Evolutionary conservation across 2,888 invertebrate species (phyloP).

Genomic region (Odontothrips loti): DNA sequence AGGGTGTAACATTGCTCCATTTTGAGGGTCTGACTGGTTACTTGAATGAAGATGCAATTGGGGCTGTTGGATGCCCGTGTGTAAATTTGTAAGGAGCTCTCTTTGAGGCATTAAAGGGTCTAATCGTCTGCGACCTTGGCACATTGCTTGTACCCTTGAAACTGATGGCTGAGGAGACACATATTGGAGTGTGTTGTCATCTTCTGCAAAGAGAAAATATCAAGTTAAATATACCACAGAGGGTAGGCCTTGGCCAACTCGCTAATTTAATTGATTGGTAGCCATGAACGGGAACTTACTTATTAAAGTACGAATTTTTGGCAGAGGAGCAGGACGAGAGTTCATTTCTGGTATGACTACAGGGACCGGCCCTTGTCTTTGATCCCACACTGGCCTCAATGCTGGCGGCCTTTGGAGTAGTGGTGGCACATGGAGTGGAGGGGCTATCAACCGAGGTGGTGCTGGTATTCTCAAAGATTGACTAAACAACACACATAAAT

Average conservation of each 20-base stretch:
- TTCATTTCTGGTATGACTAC: background rate
- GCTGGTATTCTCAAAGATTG: slow-evolving; percentile 15
- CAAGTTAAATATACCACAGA: background rate
- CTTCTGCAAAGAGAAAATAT: background rate
- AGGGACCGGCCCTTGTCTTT: background rate
- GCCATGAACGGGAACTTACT: background rate
- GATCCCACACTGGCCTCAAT: background rate
- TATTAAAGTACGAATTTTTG: background rate
- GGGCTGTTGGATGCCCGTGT: background rate
- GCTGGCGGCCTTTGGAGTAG: background rate
- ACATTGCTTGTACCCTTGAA: background rate
- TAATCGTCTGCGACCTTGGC: slow-evolving; percentile 3
- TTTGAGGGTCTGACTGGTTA: background rate
- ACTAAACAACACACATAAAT: background rate
- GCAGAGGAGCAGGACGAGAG: background rate
- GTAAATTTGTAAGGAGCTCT: background rate
- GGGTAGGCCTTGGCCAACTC: too few relatives aligned
- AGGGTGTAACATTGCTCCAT: background rate
- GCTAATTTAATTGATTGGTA: too few relatives aligned
- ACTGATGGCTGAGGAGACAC: background rate
- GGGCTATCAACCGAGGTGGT: background rate
- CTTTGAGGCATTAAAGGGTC: background rate
- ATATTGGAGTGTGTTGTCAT: background rate
- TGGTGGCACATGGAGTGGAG: background rate
- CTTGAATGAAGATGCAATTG: background rate